Conservation (phyloP, 1,140 invertebrate genomes). For the Coptotermes formosanus region DNA sequence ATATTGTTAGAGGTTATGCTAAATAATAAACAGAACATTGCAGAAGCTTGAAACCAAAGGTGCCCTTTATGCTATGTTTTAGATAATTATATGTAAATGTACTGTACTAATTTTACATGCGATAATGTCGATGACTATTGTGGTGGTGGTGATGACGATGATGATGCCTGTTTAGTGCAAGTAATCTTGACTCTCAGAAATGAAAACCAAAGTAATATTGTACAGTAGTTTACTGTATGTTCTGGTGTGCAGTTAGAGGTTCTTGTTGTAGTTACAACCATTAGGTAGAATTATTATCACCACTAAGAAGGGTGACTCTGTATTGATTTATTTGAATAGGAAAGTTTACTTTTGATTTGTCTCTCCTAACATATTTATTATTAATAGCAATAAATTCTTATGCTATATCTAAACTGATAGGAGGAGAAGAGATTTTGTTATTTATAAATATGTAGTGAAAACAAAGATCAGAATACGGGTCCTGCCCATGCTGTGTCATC, state of each 20-base stretch:
- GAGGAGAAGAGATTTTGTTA: conserved; percentile 25
- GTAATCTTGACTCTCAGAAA: conserved; percentile 23
- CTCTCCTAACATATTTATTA: conserved; percentile 31
- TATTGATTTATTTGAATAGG: conserved; percentile 22
- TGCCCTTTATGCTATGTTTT: conserved; percentile 50
- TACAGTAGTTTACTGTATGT: conserved; percentile 26
- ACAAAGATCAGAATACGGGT: conserved; percentile 4
- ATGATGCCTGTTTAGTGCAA: conserved; percentile 22
- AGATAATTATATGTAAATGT: conserved; percentile 33
- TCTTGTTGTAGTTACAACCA: conserved; percentile 25
- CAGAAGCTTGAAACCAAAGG: conserved; percentile 51
- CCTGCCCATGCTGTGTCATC: not conserved
- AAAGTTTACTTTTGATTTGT: not conserved
- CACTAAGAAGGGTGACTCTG: not conserved
- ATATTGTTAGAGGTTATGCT: not conserved
- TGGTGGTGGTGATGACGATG: not conserved
- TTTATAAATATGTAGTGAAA: not conserved
- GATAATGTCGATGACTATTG: too few species aligned
- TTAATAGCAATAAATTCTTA: conserved; percentile 32
- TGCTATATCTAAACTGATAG: conserved; percentile 27
- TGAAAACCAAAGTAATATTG: conserved; percentile 22
- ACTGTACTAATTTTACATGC: conserved; percentile 25
- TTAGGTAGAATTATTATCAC: conserved; percentile 21
- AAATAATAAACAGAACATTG: conserved; percentile 29
- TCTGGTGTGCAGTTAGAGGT: conserved; percentile 20